Conservation (phyloP, 2,113 vertebrate species). For the Mungos mungo region DNA sequence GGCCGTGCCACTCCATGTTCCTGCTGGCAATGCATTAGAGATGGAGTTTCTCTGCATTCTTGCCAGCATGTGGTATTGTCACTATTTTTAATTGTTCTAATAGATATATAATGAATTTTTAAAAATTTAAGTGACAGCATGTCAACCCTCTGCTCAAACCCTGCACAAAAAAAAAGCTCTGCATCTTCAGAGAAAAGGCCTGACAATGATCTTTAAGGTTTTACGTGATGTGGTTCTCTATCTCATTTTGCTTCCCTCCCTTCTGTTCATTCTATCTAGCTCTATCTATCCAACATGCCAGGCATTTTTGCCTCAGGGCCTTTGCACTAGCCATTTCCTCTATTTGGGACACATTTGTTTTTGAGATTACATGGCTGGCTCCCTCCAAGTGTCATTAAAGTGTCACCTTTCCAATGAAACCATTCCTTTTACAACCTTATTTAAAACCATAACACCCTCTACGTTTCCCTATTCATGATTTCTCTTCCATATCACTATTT, state of each 20-base stretch:
- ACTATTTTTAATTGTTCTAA: constrained; percentile 15
- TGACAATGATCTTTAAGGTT: background rate
- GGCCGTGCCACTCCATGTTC: background rate
- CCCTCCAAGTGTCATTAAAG: background rate
- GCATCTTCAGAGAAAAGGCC: background rate
- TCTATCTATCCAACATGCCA: background rate
- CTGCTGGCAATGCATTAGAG: background rate
- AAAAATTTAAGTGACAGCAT: background rate
- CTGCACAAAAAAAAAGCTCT: background rate
- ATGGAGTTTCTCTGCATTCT: background rate
- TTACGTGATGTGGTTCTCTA: background rate
- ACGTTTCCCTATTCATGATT: background rate
- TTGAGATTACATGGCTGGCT: background rate
- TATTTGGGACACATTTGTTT: background rate
- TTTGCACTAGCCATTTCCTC: background rate
- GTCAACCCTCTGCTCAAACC: background rate
- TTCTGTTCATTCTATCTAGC: background rate
- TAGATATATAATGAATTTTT: background rate
- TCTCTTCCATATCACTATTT: background rate
- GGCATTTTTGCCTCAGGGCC: background rate
- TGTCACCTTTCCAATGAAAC: background rate
- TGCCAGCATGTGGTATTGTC: background rate
- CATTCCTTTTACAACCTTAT: background rate
- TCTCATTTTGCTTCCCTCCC: background rate
- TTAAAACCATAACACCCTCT: background rate